Evolutionary conservation across 2,113 vertebrate genomes (phyloP).

Genomic region (Eubucco bourcierii): DNA sequence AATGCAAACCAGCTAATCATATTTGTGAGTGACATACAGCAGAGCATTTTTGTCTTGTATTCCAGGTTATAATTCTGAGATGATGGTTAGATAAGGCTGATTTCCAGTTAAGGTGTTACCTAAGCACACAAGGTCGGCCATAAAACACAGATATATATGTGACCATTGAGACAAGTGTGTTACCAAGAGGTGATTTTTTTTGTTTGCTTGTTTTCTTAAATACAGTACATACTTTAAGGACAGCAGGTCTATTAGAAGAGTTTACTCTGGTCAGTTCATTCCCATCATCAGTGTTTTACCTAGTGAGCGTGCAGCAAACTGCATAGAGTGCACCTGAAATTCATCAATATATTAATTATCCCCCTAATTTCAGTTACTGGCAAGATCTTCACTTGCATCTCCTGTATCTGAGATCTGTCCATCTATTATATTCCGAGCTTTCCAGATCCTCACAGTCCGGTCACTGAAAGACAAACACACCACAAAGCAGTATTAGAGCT

Average conservation of each 20-base stretch:
- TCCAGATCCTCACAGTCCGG: conserved; percentile 96
- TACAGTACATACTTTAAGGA: conserved; percentile 63
- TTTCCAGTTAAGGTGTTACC: conserved; percentile 61
- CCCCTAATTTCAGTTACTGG: conserved; percentile 70
- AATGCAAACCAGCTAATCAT: conserved; percentile 23
- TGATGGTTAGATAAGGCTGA: conserved; percentile 36
- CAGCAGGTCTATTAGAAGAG: conserved; percentile 68
- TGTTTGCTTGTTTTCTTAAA: conserved; percentile 19
- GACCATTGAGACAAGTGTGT: conserved; percentile 52
- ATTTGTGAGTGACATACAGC: conserved; percentile 45
- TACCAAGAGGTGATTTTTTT: conserved; percentile 45
- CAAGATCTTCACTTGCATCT: conserved; percentile 85
- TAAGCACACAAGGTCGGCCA: conserved; percentile 62
- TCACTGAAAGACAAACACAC: conserved; percentile 79
- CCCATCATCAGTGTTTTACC: conserved; percentile 57
- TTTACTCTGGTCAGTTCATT: conserved; percentile 58
- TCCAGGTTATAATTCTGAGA: conserved; percentile 35
- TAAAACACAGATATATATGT: conserved; percentile 23
- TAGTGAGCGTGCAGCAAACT: conserved; percentile 62
- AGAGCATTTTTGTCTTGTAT: conserved; percentile 23
- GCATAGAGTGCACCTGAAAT: conserved; percentile 45
- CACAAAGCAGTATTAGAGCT: background rate
- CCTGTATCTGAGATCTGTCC: conserved; percentile 79
- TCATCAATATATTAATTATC: conserved; percentile 27
- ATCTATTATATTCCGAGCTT: conserved; percentile 83